Evolutionary conservation across 2,888 invertebrate genomes (phyloP).

Genomic region (Saturnia japonica): DNA sequence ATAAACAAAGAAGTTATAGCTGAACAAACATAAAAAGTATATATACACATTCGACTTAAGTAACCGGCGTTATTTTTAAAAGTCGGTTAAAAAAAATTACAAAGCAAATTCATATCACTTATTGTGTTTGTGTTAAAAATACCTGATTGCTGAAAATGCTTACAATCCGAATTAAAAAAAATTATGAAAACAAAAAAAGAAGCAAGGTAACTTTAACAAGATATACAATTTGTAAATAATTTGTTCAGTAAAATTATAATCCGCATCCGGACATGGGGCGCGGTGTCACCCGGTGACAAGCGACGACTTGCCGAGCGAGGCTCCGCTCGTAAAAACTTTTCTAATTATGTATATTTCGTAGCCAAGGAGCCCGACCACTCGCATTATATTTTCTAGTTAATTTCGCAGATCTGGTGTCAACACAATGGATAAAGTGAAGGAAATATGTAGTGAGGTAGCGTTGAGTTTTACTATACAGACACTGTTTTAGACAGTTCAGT

Average conservation of each 20-base stretch:
- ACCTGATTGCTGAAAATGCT: neutral
- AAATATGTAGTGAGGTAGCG: neutral
- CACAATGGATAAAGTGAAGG: conserved; percentile 25
- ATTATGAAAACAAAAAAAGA: neutral
- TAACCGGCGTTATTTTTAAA: too few relatives aligned
- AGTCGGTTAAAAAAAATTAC: too few relatives aligned
- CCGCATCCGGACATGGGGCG: conserved; percentile 67
- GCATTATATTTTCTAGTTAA: conserved; percentile 76
- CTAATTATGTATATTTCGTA: conserved; percentile 80
- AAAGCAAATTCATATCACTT: too few relatives aligned
- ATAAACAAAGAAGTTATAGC: too few relatives aligned
- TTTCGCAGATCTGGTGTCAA: conserved; percentile 68
- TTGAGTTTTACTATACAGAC: neutral
- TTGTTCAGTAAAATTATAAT: conserved; percentile 71
- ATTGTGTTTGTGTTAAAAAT: neutral
- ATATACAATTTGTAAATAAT: conserved; percentile 67
- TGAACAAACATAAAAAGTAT: too few relatives aligned
- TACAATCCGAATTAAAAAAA: neutral
- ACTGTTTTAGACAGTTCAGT: neutral
- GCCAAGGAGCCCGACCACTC: conserved; percentile 65
- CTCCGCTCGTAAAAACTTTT: conserved; percentile 78
- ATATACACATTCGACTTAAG: too few relatives aligned
- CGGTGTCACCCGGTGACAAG: conserved; percentile 67
- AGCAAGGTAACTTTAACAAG: conserved; percentile 14
- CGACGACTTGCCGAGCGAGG: conserved; percentile 66